A percentile compares a stretch with the other conserved stretches of the same genome.
phyloP scores from a whole-genome alignment of 2,113 vertebrate genomes.

The Poicephalus gulielmi region DNA sequence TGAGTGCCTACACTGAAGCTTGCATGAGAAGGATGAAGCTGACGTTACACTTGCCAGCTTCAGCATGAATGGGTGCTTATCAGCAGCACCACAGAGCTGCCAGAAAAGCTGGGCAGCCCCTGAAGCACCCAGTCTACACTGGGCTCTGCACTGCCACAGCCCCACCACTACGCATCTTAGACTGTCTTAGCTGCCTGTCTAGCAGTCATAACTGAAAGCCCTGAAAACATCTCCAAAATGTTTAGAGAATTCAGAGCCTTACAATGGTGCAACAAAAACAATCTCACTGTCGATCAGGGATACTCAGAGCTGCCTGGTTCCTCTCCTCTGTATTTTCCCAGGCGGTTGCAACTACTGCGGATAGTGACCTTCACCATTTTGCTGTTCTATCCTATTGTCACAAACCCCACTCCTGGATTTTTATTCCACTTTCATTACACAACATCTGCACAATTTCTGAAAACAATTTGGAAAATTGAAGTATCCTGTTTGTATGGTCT shows the following conservation, averaged over 20 bases:
- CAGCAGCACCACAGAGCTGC: background rate
- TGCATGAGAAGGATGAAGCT: fast-evolving
- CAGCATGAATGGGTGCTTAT: fast-evolving
- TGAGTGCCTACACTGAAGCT: background rate
- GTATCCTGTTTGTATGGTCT: background rate
- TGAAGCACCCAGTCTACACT: background rate
- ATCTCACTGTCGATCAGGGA: background rate
- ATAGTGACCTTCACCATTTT: background rate
- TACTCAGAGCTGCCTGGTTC: background rate
- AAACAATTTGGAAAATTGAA: background rate
- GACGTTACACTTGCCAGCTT: background rate
- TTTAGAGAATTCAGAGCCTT: background rate
- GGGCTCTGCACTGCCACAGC: background rate
- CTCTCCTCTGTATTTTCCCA: background rate
- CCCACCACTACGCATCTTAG: background rate
- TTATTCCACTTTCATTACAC: background rate
- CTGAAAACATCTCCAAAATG: background rate
- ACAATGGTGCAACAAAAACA: background rate
- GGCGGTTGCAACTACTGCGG: background rate
- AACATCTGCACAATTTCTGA: background rate
- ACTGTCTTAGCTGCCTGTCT: background rate
- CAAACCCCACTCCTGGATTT: background rate
- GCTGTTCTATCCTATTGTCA: background rate
- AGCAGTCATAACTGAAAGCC: background rate
- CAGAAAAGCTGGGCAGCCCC: background rate